These are phyloP conservation scores for Morinoia aosen DNA, from an alignment of 2,888 invertebrate genomes.

Conservation along the genomic window DNA sequence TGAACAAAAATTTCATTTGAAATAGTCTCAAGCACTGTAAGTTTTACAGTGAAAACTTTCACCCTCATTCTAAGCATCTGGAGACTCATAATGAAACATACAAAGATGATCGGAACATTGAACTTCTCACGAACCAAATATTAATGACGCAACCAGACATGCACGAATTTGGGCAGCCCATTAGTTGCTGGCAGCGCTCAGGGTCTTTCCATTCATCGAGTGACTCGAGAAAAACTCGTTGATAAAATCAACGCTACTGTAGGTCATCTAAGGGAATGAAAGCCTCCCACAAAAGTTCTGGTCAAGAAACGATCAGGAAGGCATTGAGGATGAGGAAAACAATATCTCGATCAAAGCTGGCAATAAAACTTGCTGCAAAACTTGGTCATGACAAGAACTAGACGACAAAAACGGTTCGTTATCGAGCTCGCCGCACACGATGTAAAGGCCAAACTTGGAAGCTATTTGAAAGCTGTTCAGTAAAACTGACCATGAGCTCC, in stretches of 20 bases:
- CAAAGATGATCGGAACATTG: not conserved
- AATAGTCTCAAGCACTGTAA: not conserved
- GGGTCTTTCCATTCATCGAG: not conserved
- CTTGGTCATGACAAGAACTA: not conserved
- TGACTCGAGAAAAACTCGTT: not conserved
- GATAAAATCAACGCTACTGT: not conserved
- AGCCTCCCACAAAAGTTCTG: not conserved
- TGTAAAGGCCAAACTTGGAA: not conserved
- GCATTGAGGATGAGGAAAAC: not conserved
- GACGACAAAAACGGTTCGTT: not conserved
- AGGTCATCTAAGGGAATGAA: not conserved
- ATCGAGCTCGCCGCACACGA: not conserved
- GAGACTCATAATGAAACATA: not conserved
- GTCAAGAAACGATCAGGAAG: not conserved
- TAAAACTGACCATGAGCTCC: too few species aligned
- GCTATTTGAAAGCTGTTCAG: not conserved
- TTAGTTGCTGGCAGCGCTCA: not conserved
- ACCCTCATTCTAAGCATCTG: not conserved
- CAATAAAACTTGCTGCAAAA: not conserved
- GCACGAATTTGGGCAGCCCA: not conserved
- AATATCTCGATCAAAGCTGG: not conserved
- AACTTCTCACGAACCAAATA: not conserved
- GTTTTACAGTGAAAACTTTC: not conserved
- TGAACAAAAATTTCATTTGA: not conserved
- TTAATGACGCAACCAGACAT: not conserved